Base-by-base conservation (phyloP, 1,140 invertebrate genomes). In the Helicoverpa armigera region DNA sequence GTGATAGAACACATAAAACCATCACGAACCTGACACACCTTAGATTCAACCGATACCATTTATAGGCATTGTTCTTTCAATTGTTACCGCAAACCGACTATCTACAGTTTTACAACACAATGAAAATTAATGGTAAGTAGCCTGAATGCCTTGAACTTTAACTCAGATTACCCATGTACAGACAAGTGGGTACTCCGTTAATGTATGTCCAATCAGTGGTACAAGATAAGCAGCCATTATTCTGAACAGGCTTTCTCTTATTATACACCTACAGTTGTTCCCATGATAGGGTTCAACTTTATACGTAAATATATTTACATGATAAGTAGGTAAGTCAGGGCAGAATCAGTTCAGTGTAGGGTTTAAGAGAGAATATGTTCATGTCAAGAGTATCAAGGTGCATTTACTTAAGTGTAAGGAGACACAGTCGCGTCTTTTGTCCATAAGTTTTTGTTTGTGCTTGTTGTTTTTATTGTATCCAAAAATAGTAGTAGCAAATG, bases 171-270 rank as follows among this genome's bases (percentile, higher is more conserved):
- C 50, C 50, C 50, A 53, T 72, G 69, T 54, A 72, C 69, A 54
- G 48, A 53, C 48, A 72, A 72, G 69, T 72, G 69, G 69, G 69
- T 54, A 29, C 50, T 51, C n/a, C 18, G 69, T 31, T 48, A 61
- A 75, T 43, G 51, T 60, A 48, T 75, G 73, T 75, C 73, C 58
- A 61, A 61, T 75, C 73, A 77, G 23, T 13, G 29, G 50, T 48
- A 77, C 60, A 77, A 77, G 61, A 76, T 63, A 76, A 76, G 75
- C 54, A 43, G 11, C 50, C 50, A 67, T 67, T 67, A 65, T 54
- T 67, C 50, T 65, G 23, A 54, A 16, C 43, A 14, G 60, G 50
- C 60, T 65, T 77, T 67, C 61, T 65, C 73, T 63, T 76, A 76
- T 76, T 76, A 76, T 61, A 76, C 73, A 76, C 73, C 73, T 53